Conservation (phyloP, 2,797 vertebrate genomes). For the Gorsachius magnificus region DNA sequence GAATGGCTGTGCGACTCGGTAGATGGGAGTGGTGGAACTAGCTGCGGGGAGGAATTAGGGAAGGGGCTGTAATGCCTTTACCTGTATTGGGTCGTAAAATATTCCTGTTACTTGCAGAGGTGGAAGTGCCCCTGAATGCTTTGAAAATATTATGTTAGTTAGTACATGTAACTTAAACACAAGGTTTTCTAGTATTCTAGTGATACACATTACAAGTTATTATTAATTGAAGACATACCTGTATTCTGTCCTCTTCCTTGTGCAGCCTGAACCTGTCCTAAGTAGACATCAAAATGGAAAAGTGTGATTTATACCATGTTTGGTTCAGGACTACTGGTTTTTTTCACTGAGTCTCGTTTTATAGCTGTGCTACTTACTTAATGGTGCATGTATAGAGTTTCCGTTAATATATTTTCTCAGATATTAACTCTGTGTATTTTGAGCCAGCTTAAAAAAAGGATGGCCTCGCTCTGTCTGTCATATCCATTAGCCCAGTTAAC, state of each 20-base stretch:
- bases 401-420: not conserved
- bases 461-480: not conserved
- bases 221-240: slow-evolving; percentile 77
- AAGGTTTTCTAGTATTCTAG: slow-evolving; percentile 17
- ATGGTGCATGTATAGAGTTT: not conserved
- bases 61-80: slow-evolving; percentile 65
- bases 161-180: slow-evolving; percentile 47
- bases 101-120: slow-evolving; percentile 77
- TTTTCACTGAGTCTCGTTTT: not conserved
- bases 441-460: not conserved
- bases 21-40: not conserved
- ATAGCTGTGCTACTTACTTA: not conserved
- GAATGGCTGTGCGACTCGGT: not conserved
- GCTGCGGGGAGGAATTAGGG: not conserved
- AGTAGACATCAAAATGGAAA: slow-evolving; percentile 71
- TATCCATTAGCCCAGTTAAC: not conserved
- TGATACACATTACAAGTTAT: not conserved
- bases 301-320: not conserved
- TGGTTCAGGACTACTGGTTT: not conserved
- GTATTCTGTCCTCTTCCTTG: slow-evolving; percentile 80
- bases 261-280: slow-evolving; percentile 82
- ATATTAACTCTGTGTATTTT: not conserved
- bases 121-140: slow-evolving; percentile 82
- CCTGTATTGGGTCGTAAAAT: slow-evolving; percentile 77
- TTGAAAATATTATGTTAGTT: slow-evolving; percentile 78